phyloP scores from a whole-genome alignment of 2,888 invertebrate species.

The Pristionchus mayeri region DNA sequence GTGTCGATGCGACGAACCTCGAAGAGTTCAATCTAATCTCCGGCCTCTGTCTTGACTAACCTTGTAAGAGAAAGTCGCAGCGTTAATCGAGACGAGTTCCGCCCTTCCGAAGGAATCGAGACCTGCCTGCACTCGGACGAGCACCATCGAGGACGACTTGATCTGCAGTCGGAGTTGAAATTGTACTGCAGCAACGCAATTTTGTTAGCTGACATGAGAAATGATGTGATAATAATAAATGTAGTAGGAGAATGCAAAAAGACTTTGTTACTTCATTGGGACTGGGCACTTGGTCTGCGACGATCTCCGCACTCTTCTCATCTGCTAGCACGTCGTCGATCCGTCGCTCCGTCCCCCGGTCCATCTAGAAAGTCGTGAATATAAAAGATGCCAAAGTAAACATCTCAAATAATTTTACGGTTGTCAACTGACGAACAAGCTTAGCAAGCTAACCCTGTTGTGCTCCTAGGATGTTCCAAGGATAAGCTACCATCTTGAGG shows the following conservation, averaged over 20 bases:
- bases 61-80: conserved; percentile 54
- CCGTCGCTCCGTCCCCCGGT: conserved; percentile 59
- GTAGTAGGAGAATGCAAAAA: background rate
- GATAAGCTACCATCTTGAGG: too few relatives aligned
- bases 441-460: too few relatives aligned
- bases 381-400: too few relatives aligned
- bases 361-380: too few relatives aligned
- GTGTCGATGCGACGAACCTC: conserved; percentile 30
- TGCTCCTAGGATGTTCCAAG: too few relatives aligned
- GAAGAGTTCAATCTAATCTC: conserved; percentile 35
- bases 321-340: conserved; percentile 56
- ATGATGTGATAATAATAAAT: background rate
- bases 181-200: background rate
- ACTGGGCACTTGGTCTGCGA: conserved; percentile 68
- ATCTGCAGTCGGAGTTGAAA: conserved; percentile 49
- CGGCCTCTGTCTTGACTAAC: conserved; percentile 44
- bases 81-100: conserved; percentile 53
- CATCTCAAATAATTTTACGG: too few relatives aligned
- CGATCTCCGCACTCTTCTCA: conserved; percentile 55
- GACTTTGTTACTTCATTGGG: conserved; percentile 46
- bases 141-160: conserved; percentile 54
- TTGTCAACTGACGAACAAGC: too few relatives aligned
- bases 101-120: conserved; percentile 50
- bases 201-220: background rate
- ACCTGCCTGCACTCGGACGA: conserved; percentile 55